phyloP scores from a whole-genome alignment of 2,888 invertebrate species.

The Campoplex nolae region DNA sequence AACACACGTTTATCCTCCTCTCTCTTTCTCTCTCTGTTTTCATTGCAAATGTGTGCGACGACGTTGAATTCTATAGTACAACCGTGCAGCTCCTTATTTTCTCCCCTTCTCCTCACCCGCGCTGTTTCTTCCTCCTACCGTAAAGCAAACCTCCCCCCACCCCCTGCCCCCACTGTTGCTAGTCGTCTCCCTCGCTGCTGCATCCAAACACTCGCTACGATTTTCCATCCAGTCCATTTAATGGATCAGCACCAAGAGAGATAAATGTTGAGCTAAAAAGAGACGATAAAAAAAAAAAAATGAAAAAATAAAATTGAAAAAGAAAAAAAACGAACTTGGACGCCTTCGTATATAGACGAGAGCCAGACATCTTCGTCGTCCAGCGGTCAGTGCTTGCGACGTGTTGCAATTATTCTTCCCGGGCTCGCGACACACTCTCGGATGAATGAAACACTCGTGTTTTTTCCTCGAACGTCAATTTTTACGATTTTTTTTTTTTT shows the following conservation, averaged over 20 bases:
- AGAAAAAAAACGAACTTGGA: not conserved
- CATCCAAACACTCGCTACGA: not conserved
- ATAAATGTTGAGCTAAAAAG: not conserved
- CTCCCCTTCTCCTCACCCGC: not conserved
- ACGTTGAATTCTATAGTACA: constrained; percentile 7
- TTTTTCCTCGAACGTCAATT: not conserved
- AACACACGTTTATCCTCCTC: constrained; percentile 13
- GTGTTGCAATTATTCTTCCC: constrained; percentile 29
- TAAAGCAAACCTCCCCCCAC: too few species aligned
- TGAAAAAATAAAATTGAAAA: not conserved
- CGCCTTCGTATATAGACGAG: constrained; percentile 45
- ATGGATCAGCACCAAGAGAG: constrained; percentile 47
- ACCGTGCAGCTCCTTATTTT: constrained; percentile 3
- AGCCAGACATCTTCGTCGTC: constrained; percentile 48
- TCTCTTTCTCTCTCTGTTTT: not conserved
- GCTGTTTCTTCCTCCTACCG: not conserved
- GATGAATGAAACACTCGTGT: constrained; percentile 24
- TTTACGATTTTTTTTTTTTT: not conserved
- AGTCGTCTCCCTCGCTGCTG: constrained; percentile 16
- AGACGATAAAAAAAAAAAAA: too few species aligned
- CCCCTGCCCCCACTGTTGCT: constrained; percentile 1
- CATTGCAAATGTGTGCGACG: not conserved
- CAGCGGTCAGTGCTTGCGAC: constrained; percentile 52
- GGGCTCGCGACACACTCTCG: not conserved
- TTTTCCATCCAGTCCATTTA: constrained; percentile 29